A percentile compares a stretch with the other conserved stretches of the same genome.
Evolutionary conservation across 2,888 invertebrate species (phyloP).

Genomic region (Zonitis immaculata): DNA sequence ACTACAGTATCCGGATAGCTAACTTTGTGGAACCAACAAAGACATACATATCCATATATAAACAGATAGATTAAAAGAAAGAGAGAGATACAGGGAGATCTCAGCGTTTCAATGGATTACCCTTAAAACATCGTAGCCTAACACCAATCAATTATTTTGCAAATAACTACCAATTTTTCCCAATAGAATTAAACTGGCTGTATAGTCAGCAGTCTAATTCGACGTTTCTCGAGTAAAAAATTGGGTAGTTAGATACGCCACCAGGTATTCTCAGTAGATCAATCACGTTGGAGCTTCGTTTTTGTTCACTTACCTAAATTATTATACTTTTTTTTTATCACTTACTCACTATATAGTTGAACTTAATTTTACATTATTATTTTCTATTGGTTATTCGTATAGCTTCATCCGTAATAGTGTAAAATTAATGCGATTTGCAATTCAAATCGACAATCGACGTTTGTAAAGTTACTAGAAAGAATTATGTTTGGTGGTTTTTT

Average conservation of each 20-base stretch:
- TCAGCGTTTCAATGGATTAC: slow-evolving; percentile 23
- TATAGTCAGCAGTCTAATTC: too few relatives aligned
- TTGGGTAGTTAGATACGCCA: too few relatives aligned
- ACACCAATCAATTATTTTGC: background rate
- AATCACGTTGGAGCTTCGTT: too few relatives aligned
- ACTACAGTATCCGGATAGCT: slow-evolving; percentile 26
- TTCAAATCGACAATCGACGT: background rate
- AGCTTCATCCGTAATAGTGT: too few relatives aligned
- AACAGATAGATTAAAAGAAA: too few relatives aligned
- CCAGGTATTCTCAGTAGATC: too few relatives aligned
- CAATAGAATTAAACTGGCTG: too few relatives aligned
- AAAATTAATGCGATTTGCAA: background rate
- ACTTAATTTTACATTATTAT: background rate
- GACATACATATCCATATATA: too few relatives aligned
- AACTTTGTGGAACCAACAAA: slow-evolving; percentile 19
- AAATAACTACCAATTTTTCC: background rate
- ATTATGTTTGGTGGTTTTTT: background rate
- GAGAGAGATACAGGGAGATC: slow-evolving; percentile 13
- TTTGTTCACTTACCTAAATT: too few relatives aligned
- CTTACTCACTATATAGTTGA: background rate
- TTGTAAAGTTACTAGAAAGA: background rate
- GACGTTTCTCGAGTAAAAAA: background rate
- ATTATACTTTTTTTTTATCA: too few relatives aligned
- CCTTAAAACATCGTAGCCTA: background rate
- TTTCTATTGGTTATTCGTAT: background rate